Evolutionary conservation across 2,888 invertebrate genomes (phyloP), one percentile per base, ranked within the genome.

Genomic region (Troglohyphantes excavatus): DNA sequence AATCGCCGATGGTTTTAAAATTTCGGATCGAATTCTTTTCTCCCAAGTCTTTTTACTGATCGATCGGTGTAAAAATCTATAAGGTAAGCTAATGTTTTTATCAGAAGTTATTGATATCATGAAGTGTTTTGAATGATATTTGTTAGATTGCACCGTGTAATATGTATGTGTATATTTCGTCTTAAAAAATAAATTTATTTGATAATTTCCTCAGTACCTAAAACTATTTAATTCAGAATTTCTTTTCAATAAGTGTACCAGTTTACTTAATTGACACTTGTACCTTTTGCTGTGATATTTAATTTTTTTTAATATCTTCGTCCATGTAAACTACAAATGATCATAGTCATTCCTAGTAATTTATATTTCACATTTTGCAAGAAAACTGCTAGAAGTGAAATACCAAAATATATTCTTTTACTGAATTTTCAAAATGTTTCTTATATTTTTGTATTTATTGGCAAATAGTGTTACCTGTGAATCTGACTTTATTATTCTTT

Each of bases 51-150:
- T 65, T 78, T 65, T 63, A 63, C 63, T 78, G 39, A 78, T 78
- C 78, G 78, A 78, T 78, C 39, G 63, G 19, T 21, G 21, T 21
- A 72, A 26, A 72, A 27, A 61, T 78, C 63, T 26, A 23, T 63
- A 43, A 78, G 78, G 78, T 78, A 65, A 78, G 63, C 26, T 21
- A 63, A 26, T 63, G 46, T 46, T 23, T 46, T 70, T 43, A 43
- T 19, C 43, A 5, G 11, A 2, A 68, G 19, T 68, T n/a, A 11
- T 13, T 68, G 33, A 67, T 67, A 29, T 29, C 23, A 1, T 63
- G n/a, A n/a, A 53, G 13, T 53, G 53, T 17, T 53, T 27, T 27
- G 13, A 19, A 68, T 19, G 68, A 19, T 33, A 6, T 33, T 21
- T 5, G 19, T 29, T 23, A 5, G 11, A 67, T 2, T 17, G 3